Evolutionary conservation across 2,888 invertebrate genomes (phyloP).

Genomic region (Pterobdella sp.): DNA sequence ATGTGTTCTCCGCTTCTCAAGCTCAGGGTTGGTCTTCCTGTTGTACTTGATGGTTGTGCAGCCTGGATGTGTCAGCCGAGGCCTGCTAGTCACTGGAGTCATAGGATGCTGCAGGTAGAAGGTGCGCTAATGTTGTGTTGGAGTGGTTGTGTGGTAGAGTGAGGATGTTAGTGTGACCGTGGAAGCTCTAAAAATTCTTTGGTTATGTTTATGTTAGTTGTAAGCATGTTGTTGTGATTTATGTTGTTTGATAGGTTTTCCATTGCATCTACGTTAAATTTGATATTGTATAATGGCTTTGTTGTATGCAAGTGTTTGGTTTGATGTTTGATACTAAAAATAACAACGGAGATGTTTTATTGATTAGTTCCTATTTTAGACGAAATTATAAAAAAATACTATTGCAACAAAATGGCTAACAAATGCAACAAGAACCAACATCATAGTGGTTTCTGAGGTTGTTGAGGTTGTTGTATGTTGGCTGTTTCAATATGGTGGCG

Average conservation of each 20-base stretch:
- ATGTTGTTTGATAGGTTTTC: too few relatives aligned
- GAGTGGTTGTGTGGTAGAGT: background rate
- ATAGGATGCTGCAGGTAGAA: conserved; percentile 30
- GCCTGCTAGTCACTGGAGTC: conserved; percentile 36
- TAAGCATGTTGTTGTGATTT: background rate
- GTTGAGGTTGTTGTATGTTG: background rate
- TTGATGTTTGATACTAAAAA: background rate
- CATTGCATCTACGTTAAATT: too few relatives aligned
- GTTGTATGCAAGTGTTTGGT: background rate
- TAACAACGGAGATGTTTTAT: too few relatives aligned
- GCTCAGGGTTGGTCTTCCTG: conserved; percentile 86
- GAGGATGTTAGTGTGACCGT: background rate
- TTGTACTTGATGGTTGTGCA: conserved; percentile 66
- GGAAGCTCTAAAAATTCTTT: too few relatives aligned
- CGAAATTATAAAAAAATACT: too few relatives aligned
- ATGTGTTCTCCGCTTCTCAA: conserved; percentile 88
- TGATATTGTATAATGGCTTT: background rate
- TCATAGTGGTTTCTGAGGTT: background rate
- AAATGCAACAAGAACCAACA: too few relatives aligned
- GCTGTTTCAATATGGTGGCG: background rate
- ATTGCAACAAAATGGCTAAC: too few relatives aligned
- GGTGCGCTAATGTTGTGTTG: too few relatives aligned
- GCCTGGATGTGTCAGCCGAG: conserved; percentile 47
- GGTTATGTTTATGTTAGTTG: background rate
- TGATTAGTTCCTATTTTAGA: too few relatives aligned